Percentiles rank a stretch among this genome's conserved stretches.
phyloP scores from a whole-genome alignment of 2,113 vertebrate genomes.

The Eleginops maclovinus region DNA sequence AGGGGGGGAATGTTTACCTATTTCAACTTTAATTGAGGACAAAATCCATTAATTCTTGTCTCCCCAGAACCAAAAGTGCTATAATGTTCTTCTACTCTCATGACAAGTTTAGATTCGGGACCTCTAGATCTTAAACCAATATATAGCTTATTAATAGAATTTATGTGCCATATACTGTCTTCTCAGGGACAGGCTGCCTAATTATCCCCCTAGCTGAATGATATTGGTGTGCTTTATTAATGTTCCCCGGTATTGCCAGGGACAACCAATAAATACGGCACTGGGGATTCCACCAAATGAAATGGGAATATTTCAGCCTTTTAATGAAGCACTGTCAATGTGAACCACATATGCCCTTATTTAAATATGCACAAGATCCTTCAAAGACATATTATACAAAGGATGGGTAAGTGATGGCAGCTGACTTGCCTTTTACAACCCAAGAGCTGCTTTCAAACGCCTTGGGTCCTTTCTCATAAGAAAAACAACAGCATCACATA shows the following conservation, averaged over 20 bases:
- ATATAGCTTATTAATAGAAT: constrained; percentile 83
- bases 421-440: constrained; percentile 68
- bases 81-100: constrained; percentile 61
- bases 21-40: constrained; percentile 54
- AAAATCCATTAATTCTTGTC: constrained; percentile 58
- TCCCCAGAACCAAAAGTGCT: constrained; percentile 56
- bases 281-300: constrained; percentile 73
- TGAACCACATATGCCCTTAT: constrained; percentile 57
- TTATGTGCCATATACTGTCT: constrained; percentile 77
- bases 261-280: constrained; percentile 79
- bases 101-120: constrained; percentile 69
- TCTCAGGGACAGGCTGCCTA: constrained; percentile 70
- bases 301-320: constrained; percentile 78
- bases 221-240: constrained; percentile 80
- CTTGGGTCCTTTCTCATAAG: constrained; percentile 54
- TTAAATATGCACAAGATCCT: constrained; percentile 69
- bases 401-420: constrained; percentile 62
- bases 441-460: constrained; percentile 56
- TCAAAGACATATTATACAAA: constrained; percentile 74
- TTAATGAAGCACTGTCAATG: constrained; percentile 78
- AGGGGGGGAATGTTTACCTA: constrained; percentile 45
- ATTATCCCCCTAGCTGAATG: constrained; percentile 78
- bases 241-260: constrained; percentile 68
- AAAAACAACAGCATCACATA: constrained; percentile 63
- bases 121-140: constrained; percentile 77